Evolutionary conservation across 2,797 vertebrate species (phyloP), one percentile per base, ranked within the genome.

Genomic region (Scleropages formosus): DNA sequence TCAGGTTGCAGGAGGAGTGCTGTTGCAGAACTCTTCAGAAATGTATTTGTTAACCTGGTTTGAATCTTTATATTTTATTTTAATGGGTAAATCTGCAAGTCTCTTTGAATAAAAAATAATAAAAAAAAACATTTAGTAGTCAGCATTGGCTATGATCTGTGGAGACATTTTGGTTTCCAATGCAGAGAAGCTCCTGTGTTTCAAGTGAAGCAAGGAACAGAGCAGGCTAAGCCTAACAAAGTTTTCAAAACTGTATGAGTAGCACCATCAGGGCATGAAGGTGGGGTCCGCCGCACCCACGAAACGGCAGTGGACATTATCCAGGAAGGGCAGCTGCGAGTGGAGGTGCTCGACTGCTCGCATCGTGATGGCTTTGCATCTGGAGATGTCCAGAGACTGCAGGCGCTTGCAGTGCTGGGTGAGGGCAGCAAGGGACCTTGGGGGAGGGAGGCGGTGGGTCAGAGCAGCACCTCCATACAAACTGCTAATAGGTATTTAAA

Each of bases 361-460:
- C 24, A 87, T 67, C 0, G 85, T 91, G 75, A 95, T 88, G 16
- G 91, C 85, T 74, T 89, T 89, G 78, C 94, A 95, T 89, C 88
- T 87, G 58, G 93, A 92, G 74, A 96, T 79, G 73, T 96, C 94
- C 31, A 95, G 84, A 0, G 90, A 90, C 75, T 77, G 88, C 67
- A 96, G 89, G 31, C 90, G 88, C 73, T 81, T 88, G 71, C 94
- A 95, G 70, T 88, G 86, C 78, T 87, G 87, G 6, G 81, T 74
- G 67, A 94, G 87, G 12, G 89, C 78, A 16, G 81, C 83, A 88
- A 96, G 80, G 0, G 92, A 92, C 75, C 94, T 95, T 90, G 16
- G 56, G 66, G 68, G 64, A 79, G 3, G 22, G 6, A 56, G 24
- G 24, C 1, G 9, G n/a, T 0, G 12, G 1, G 27, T 59, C 70